These are phyloP conservation scores for Timema podura DNA, from an alignment of 2,888 invertebrate genomes.

Conservation along the genomic window DNA sequence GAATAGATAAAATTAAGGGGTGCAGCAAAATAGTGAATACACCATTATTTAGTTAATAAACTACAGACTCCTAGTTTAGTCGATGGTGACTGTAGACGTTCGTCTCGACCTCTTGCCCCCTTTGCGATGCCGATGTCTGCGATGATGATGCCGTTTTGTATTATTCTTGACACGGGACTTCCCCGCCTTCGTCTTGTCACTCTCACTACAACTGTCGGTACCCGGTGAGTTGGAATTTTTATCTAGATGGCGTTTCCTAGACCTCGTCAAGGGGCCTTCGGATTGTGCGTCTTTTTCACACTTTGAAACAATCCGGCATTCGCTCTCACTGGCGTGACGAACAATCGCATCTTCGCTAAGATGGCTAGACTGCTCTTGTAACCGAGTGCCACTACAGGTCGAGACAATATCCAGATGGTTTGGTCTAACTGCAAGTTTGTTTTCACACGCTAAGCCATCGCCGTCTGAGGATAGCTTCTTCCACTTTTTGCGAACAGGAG, in stretches of 20 bases:
- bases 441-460: background rate
- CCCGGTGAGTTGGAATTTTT: slow-evolving; percentile 20
- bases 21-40: too few species aligned
- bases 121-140: slow-evolving; percentile 20
- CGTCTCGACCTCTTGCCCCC: slow-evolving; percentile 23
- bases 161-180: slow-evolving; percentile 2
- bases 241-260: slow-evolving; percentile 31
- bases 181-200: background rate
- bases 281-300: too few species aligned
- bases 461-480: slow-evolving; percentile 9
- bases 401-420: too few species aligned
- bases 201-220: slow-evolving; percentile 15
- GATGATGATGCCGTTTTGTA: slow-evolving; percentile 22
- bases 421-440: background rate
- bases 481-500: slow-evolving; percentile 15
- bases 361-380: background rate
- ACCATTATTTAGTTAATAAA: too few species aligned
- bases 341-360: too few species aligned
- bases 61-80: too few species aligned
- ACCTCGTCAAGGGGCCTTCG: slow-evolving; percentile 32
- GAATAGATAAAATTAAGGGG: too few species aligned
- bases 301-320: too few species aligned
- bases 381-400: too few species aligned
- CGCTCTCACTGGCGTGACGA: too few species aligned
- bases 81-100: slow-evolving; percentile 16